Base-by-base conservation (phyloP, 2,888 invertebrate genomes). In the Aphidius colemani region DNA sequence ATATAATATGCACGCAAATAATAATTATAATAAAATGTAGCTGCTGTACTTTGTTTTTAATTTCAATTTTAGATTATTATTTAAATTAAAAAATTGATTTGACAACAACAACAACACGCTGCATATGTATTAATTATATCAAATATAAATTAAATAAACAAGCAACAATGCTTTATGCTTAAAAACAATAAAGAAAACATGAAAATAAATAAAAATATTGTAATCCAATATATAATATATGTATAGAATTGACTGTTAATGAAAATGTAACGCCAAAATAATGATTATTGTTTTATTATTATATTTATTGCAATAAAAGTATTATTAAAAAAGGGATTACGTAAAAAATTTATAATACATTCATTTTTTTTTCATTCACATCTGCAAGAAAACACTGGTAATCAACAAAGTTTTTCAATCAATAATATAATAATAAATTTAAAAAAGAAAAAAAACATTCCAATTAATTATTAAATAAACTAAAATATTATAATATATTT, bases 261-360 rank as follows among this genome's bases (percentile, higher is more conserved):
- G 63, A 67, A 64, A 72, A 69, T 75, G 74, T 76, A 76, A 76
- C 72, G 76, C 74, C 76, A 76, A 76, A 76, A 76, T 74, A 76
- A 76, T 75, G 70, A 75, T 72, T 73, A 75, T 73, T 75, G 75
- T 75, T 76, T 30, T 30, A 30, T 30, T 75, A 75, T 74, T 76
- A 75, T 76, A 76, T 76, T 76, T 76, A 76, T 76, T 76, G 75
- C 75, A 76, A 74, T 76, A 76, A 75, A 75, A 75, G 71, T 75
- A 75, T 75, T 74, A 74, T 71, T 72, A 72, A 72, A 72, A 74
- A 72, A 61, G 60, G 10, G 45, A 44, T 46, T 53, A 11, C 39
- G 53, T 53, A 46, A 45, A 49, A 30, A 53, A 53, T 7, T n/a
- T 61, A 44, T 48, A 62, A n/a, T 18, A 57, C 60, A 61, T 63